These are phyloP conservation scores for Euzophera pinguis DNA, from an alignment of 2,888 invertebrate genomes.

Conservation along the genomic window DNA sequence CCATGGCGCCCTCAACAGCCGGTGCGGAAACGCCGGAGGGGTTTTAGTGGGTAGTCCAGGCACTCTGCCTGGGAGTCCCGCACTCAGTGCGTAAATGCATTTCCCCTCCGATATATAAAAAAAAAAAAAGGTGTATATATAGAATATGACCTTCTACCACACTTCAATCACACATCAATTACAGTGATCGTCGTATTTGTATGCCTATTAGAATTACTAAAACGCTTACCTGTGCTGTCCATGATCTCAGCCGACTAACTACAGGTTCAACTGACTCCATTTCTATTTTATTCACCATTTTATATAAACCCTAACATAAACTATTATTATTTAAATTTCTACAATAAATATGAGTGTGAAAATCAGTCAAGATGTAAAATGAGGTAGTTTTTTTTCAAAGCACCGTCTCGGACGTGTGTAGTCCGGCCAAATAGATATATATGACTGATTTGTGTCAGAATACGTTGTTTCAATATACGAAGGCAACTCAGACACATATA, in stretches of 20 bases:
- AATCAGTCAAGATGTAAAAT: background rate
- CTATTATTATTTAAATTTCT: background rate
- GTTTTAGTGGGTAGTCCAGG: no score
- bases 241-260: slow-evolving; percentile 42
- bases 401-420: background rate
- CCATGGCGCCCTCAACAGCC: no score
- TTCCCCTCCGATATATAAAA: no score
- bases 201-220: slow-evolving; percentile 5
- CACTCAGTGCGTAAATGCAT: no score
- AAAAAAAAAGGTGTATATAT: no score
- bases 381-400: background rate
- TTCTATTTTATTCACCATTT: slow-evolving; percentile 54
- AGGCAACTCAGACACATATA: background rate
- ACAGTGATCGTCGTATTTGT: no score
- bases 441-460: slow-evolving; percentile 9
- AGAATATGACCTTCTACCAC: no score
- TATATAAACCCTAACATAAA: slow-evolving; percentile 3
- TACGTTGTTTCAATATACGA: background rate
- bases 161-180: no score
- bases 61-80: no score
- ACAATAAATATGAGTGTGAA: background rate
- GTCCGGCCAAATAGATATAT: background rate
- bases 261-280: slow-evolving; percentile 25
- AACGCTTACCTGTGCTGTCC: slow-evolving; percentile 53
- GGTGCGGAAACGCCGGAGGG: no score